Base-by-base conservation (phyloP, 2,888 invertebrate genomes). In the Laothoe populi region DNA sequence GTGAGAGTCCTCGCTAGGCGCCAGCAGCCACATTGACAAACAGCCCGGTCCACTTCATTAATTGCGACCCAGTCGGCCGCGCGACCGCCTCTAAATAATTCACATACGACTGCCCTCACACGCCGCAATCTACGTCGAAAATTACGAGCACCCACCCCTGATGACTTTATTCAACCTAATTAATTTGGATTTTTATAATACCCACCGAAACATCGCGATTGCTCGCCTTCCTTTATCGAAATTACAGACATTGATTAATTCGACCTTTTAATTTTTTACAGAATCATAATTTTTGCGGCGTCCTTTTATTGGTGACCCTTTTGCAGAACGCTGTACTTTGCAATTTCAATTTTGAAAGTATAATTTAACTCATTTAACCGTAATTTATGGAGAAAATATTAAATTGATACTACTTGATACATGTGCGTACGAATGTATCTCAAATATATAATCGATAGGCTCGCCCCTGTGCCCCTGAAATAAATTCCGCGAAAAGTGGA, bases 11-110 rank as follows among this genome's bases (percentile, higher is more conserved):
- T 74, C 77, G 74, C 74, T 81, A 70, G 78, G 78, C 79, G 75
- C 81, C 84, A 78, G 53, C 31, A 35, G 46, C 53, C 31, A 35
- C 83, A 86, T 87, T 91, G 90, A 90, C 88, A 90, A 91, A 90
- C 88, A 87, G 84, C 86, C 86, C 73, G 81, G 82, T 81, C 83
- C 84, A 88, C 86, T 90, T 88, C 88, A 91, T 90, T 92, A 92
- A 90, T 91, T 89, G 88, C 79, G 85, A 83, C 79, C 81, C 84
- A 84, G 81, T 85, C 83, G 84, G 77, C 83, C 83, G 81, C 79
- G 79, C 82, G 78, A 81, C 88, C 87, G 82, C 84, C 84, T 87
- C 85, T 90, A 87, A 90, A 92, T 92, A 90, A 91, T 90, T 89
- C 87, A 87, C 89, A 84, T 82, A 82, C 82, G 81, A 79, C 78